Evolutionary conservation across 2,113 vertebrate species (phyloP), one percentile per base, ranked within the genome.

Genomic region (Corythornis cristatus): DNA sequence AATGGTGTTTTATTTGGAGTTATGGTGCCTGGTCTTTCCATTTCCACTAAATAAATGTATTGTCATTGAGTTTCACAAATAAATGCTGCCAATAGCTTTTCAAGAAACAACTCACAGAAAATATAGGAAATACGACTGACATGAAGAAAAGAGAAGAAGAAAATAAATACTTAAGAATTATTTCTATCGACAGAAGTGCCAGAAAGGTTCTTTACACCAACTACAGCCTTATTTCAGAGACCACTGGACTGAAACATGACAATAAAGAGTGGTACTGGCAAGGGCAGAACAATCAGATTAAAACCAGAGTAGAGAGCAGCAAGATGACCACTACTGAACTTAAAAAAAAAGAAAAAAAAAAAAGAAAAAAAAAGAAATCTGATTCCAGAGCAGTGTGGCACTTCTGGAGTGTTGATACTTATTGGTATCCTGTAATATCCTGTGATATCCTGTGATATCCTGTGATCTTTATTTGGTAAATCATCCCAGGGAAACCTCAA

Each of bases 241-340:
- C 14, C 14, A 15, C 11, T 78, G 26, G 15, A 43, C 35, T 61
- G 61, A 93, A 94, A 86, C 4, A 42, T 6, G 26, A 64, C 33
- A 35, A 81, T 50, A 28, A 83, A 22, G 50, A 33, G 5, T 26
- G 3, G 12, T 46, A 40, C 21, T 22, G 15, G 14, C 8, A 76
- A 68, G 14, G 37, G 9, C 17, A 78, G 58, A 88, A 46, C 5
- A 60, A 11, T 2, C 8, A 71, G 70, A 22, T 40, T 61, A 72
- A 88, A 88, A 83, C 4, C 15, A 74, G 17, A 51, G 37, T 5
- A 74, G 22, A 74, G 7, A 31, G 10, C 28, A 68, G 40, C 58
- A 17, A 29, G 0, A 0, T 78, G 73, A 45, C 8, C 10, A 37
- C 11, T 2, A 0, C 3, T 42, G 19, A 65, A 71, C 7, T 62